phyloP scores from a whole-genome alignment of 2,888 invertebrate genomes.

The Neocrepidodera transversa region DNA sequence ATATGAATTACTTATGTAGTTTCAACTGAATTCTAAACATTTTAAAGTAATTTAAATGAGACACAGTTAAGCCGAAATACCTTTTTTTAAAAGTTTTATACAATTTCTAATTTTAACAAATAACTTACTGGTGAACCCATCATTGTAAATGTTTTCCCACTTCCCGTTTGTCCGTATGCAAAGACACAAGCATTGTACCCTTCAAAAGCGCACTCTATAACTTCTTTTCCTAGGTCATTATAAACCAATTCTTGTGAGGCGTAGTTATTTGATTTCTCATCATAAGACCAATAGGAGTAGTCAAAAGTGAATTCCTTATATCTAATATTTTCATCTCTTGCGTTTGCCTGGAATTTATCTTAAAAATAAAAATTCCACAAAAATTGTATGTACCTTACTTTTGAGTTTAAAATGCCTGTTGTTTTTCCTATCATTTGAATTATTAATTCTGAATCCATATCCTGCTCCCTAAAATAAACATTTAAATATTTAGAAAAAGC shows the following conservation, averaged over 20 bases:
- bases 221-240: conserved; percentile 78
- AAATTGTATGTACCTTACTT: conserved; percentile 61
- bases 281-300: conserved; percentile 88
- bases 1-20: too few species aligned
- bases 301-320: conserved; percentile 89
- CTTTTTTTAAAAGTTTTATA: too few species aligned
- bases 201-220: conserved; percentile 81
- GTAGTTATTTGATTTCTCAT: conserved; percentile 72
- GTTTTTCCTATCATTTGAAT: conserved; percentile 87
- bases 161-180: conserved; percentile 91
- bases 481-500: too few species aligned
- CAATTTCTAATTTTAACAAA: conserved; percentile 1
- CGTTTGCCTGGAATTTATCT: conserved; percentile 50
- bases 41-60: too few species aligned
- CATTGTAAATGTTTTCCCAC: conserved; percentile 92
- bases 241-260: conserved; percentile 84
- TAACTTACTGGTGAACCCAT: conserved; percentile 78
- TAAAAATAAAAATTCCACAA: neutral
- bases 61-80: too few species aligned
- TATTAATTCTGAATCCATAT: conserved; percentile 82
- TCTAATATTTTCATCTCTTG: conserved; percentile 59
- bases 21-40: too few species aligned
- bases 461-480: conserved; percentile 75
- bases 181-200: conserved; percentile 91
- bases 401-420: conserved; percentile 78